A percentile compares a stretch with the other conserved stretches of the same genome.
Evolutionary conservation across 2,113 vertebrate species (phyloP).

Genomic region (Acanthochromis polyacanthus): DNA sequence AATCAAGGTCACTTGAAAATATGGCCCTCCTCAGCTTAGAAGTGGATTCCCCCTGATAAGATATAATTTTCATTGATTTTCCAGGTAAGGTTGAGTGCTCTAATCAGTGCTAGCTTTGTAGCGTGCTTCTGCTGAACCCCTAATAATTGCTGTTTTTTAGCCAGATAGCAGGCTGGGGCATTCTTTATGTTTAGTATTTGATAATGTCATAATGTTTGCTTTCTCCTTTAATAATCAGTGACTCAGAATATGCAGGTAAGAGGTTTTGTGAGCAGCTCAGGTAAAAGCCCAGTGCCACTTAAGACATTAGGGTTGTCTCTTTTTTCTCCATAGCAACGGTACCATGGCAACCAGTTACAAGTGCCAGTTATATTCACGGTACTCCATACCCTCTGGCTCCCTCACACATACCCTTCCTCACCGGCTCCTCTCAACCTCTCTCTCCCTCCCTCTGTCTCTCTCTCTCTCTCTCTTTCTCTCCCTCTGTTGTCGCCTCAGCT

Average conservation of each 20-base stretch:
- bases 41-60: constrained; percentile 26
- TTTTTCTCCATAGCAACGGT: constrained; percentile 74
- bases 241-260: constrained; percentile 6
- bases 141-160: not conserved
- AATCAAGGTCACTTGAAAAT: not conserved
- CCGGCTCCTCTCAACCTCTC: constrained; percentile 43
- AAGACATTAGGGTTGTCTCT: constrained; percentile 50
- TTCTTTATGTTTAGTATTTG: not conserved
- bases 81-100: not conserved
- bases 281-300: constrained; percentile 37
- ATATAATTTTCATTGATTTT: constrained; percentile 29
- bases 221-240: not conserved
- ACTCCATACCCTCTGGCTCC: constrained; percentile 55
- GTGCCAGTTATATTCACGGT: constrained; percentile 65
- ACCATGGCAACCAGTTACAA: constrained; percentile 75
- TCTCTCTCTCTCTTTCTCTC: constrained; percentile 33
- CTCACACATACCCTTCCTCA: constrained; percentile 53
- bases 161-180: constrained; percentile 9
- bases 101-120: constrained; percentile 25
- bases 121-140: not conserved
- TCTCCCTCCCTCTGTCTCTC: constrained; percentile 31
- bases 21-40: not conserved
- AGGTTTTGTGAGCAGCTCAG: constrained; percentile 3
- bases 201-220: not conserved
- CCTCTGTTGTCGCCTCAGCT: constrained; percentile 1